phyloP scores from a whole-genome alignment of 2,113 vertebrate genomes.

The Eptatretus burgeri region DNA sequence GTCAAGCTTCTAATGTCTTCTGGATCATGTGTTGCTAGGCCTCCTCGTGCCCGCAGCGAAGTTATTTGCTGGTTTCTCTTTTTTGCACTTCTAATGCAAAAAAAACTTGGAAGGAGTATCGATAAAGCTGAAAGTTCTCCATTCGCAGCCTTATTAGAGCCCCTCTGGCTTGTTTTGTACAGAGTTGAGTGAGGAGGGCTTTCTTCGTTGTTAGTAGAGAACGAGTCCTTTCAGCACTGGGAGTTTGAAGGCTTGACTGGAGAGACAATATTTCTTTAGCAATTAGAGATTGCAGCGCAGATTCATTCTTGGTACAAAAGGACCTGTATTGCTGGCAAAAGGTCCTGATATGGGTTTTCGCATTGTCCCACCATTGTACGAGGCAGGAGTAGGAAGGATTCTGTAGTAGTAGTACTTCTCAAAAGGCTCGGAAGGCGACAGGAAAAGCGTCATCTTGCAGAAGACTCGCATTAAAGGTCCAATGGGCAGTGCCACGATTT shows the following conservation, averaged over 20 bases:
- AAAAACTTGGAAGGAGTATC: not conserved
- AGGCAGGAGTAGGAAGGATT: not conserved
- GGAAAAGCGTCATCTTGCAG: not conserved
- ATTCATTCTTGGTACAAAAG: not conserved
- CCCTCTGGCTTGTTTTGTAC: not conserved
- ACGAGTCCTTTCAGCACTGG: no score
- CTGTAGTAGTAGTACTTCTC: not conserved
- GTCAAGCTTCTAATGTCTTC: not conserved
- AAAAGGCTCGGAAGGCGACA: not conserved
- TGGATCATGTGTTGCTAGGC: not conserved
- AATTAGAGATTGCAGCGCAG: not conserved
- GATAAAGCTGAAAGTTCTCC: not conserved
- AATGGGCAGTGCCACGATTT: not conserved
- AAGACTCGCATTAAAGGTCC: not conserved
- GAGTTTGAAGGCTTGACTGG: no score
- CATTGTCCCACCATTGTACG: not conserved
- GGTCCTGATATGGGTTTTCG: not conserved
- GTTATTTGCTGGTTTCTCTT: not conserved
- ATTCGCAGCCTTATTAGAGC: not conserved
- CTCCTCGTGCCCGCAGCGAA: not conserved
- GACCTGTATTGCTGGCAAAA: not conserved
- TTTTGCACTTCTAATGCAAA: not conserved
- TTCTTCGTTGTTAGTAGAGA: no score
- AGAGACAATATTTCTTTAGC: not conserved
- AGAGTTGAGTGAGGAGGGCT: no score